A percentile compares a stretch with the other conserved stretches of the same genome.
Conservation (phyloP, 2,888 invertebrate species). For the Minunthozetes semirufus region DNA sequence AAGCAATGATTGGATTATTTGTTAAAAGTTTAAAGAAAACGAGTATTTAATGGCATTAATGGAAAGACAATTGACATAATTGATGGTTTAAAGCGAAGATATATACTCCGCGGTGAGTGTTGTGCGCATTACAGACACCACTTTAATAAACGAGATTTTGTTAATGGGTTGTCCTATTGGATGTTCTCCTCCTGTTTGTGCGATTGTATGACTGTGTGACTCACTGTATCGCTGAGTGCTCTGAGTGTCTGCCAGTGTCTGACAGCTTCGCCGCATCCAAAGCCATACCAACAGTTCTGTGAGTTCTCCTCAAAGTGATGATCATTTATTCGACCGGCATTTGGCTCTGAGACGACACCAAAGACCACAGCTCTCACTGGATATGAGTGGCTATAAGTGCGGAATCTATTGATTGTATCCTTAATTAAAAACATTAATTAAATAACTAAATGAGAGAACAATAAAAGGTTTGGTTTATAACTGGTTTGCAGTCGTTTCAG, state of each 20-base stretch:
- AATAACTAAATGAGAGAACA: neutral
- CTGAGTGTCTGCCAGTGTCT: neutral
- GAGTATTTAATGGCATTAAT: too few relatives aligned
- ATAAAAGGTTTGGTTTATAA: neutral
- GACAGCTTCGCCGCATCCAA: constrained; percentile 9
- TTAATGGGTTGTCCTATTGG: neutral
- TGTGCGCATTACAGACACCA: neutral
- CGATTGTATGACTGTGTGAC: too few relatives aligned
- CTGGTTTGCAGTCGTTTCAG: too few relatives aligned
- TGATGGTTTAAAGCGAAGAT: neutral
- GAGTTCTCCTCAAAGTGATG: neutral
- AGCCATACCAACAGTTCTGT: neutral
- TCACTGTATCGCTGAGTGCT: neutral
- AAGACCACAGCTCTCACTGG: too few relatives aligned
- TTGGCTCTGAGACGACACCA: too few relatives aligned
- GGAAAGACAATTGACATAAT: too few relatives aligned
- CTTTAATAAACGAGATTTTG: too few relatives aligned
- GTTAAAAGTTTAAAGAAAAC: neutral
- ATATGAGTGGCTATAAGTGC: too few relatives aligned
- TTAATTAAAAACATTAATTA: neutral
- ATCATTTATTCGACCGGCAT: constrained; percentile 1
- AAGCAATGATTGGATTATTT: too few relatives aligned
- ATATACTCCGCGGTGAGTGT: neutral
- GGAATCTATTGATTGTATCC: neutral
- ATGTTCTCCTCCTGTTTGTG: too few relatives aligned